These are phyloP conservation scores for Hylaea fasciaria DNA, from an alignment of 2,888 invertebrate species.

Conservation along the genomic window DNA sequence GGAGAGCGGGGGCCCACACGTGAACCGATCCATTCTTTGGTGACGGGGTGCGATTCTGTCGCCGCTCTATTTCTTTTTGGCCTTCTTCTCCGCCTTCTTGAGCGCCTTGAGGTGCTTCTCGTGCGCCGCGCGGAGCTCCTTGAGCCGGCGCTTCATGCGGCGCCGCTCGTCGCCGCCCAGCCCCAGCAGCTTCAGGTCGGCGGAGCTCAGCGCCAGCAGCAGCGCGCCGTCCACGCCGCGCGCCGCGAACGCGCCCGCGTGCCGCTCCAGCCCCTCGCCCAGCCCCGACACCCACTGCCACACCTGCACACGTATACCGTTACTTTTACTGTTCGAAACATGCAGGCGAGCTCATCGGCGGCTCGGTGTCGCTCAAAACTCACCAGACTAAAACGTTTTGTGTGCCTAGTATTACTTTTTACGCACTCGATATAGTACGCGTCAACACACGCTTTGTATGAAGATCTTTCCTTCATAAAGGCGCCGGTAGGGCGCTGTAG, in stretches of 20 bases:
- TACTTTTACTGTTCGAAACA: too few relatives aligned
- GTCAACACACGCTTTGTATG: too few relatives aligned
- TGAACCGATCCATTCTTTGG: conserved; percentile 61
- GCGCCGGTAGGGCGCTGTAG: too few relatives aligned
- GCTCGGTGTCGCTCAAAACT: too few relatives aligned
- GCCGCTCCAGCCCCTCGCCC: conserved; percentile 94
- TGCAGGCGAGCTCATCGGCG: too few relatives aligned
- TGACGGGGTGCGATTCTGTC: conserved; percentile 44
- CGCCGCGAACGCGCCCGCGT: conserved; percentile 94
- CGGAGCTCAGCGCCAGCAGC: conserved; percentile 94
- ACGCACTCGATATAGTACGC: too few relatives aligned
- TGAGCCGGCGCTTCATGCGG: conserved; percentile 92
- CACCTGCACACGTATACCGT: conserved; percentile 86
- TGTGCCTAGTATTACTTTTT: too few relatives aligned
- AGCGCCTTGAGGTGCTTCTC: conserved; percentile 95
- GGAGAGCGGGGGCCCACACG: conserved; percentile 41
- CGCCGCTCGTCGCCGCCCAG: conserved; percentile 92
- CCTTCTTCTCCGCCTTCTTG: conserved; percentile 93
- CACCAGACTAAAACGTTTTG: too few relatives aligned
- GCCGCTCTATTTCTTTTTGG: conserved; percentile 86
- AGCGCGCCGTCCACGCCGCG: conserved; percentile 95
- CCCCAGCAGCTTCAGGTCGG: conserved; percentile 95
- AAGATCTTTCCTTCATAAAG: too few relatives aligned
- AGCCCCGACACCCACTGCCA: conserved; percentile 95
- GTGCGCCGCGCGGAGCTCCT: conserved; percentile 91